A percentile compares a stretch with the other conserved stretches of the same genome.
phyloP scores from a whole-genome alignment of 2,888 invertebrate genomes.

The Rhagophthalmus giganteus region DNA sequence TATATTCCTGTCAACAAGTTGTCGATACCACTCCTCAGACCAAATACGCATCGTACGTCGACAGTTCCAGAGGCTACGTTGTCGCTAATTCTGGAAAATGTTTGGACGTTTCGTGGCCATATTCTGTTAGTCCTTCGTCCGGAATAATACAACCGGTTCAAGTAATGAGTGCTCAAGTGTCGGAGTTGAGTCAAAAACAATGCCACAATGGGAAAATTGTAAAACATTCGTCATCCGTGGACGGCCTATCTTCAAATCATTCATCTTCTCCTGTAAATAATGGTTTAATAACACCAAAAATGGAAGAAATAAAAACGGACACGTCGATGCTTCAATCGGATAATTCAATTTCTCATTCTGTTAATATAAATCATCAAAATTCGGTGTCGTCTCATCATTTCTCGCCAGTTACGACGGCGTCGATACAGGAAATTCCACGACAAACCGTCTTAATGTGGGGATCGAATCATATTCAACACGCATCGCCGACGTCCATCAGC shows the following conservation, averaged over 20 bases:
- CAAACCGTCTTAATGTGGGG: constrained; percentile 97
- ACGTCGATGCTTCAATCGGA: constrained; percentile 45
- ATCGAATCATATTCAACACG: constrained; percentile 46
- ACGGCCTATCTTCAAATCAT: constrained; percentile 62
- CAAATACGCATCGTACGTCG: constrained; percentile 63
- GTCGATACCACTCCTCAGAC: constrained; percentile 63
- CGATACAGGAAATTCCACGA: constrained; percentile 63
- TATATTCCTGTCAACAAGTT: constrained; percentile 65
- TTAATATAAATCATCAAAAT: constrained; percentile 39
- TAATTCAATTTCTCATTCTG: constrained; percentile 37
- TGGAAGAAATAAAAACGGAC: constrained; percentile 64
- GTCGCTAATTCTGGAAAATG: constrained; percentile 57
- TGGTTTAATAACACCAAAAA: constrained; percentile 62
- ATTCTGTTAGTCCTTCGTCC: constrained; percentile 56
- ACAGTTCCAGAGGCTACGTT: constrained; percentile 60
- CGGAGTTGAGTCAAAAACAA: constrained; percentile 43
- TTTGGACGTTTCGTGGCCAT: constrained; percentile 57
- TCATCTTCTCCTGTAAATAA: constrained; percentile 66
- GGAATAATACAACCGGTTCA: constrained; percentile 57
- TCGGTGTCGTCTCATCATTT: constrained; percentile 50
- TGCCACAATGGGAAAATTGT: constrained; percentile 47
- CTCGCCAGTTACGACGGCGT: constrained; percentile 46
- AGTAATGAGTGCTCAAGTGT: constrained; percentile 49
- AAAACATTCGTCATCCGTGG: constrained; percentile 52
- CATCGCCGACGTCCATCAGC: constrained; percentile 41